Percentiles rank a stretch among this genome's conserved stretches.
phyloP scores from a whole-genome alignment of 2,113 vertebrate genomes.

The Jaculus jaculus region DNA sequence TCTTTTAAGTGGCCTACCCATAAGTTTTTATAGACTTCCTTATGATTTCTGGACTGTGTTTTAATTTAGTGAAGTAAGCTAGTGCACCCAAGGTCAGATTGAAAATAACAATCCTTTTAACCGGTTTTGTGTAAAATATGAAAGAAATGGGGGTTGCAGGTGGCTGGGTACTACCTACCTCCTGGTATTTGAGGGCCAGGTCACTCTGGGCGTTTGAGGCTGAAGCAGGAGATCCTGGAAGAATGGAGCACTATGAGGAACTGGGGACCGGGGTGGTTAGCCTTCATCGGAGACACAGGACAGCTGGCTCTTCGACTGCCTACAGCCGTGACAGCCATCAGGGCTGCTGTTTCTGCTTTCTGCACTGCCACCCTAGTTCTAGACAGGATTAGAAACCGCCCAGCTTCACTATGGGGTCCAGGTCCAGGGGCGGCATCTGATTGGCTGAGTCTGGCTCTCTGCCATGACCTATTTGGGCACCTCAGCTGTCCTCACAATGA shows the following conservation, averaged over 20 bases:
- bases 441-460: background rate
- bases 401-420: background rate
- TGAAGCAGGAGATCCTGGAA: background rate
- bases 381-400: background rate
- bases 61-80: background rate
- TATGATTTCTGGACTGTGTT: slow-evolving; percentile 5
- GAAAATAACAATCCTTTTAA: background rate
- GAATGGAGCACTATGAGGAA: background rate
- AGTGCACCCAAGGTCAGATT: background rate
- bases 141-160: background rate
- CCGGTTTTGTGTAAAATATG: background rate
- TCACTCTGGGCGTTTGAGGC: background rate
- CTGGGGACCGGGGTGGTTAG: no score
- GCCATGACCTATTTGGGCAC: background rate
- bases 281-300: background rate
- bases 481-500: slow-evolving; percentile 1
- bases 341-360: background rate
- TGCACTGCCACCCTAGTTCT: background rate
- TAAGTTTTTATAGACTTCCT: background rate
- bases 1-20: background rate
- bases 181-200: background rate
- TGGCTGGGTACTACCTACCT: no score
- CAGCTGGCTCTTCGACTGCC: background rate
- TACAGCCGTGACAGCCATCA: rapidly evolving
- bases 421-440: background rate